Conservation (phyloP, 30 jellyfish, hydroid and myxozoan species). For the Pelagia noctiluca region DNA sequence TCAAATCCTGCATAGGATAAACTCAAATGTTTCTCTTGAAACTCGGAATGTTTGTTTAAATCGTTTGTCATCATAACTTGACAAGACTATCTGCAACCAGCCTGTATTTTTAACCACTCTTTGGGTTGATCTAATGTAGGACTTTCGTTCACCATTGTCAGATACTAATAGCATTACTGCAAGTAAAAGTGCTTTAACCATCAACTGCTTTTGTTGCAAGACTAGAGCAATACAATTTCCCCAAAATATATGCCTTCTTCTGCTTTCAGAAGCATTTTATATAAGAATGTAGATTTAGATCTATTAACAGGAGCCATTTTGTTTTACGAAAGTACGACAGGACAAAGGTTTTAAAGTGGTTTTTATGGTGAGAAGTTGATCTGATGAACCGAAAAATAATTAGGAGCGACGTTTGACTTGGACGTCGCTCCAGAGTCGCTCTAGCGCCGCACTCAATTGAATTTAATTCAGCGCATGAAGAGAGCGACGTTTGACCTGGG, state of each 20-base stretch:
- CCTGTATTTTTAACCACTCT: background rate
- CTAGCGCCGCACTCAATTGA: no score
- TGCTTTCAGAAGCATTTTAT: background rate
- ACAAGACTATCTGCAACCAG: conserved; percentile 1
- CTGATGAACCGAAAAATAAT: background rate
- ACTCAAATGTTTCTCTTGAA: no score
- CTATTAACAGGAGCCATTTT: conserved; percentile 8
- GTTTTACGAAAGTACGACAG: background rate
- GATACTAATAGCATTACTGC: conserved; percentile 1
- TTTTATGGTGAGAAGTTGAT: no score
- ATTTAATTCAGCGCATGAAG: no score
- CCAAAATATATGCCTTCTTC: conserved; percentile 1
- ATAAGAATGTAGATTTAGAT: background rate
- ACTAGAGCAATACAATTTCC: background rate
- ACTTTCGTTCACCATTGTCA: conserved; percentile 4
- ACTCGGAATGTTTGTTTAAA: no score
- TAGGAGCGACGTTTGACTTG: conserved; percentile 12
- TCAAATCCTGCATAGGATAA: no score
- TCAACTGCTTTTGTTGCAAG: conserved; percentile 13
- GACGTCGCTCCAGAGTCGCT: no score
- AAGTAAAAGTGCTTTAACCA: background rate
- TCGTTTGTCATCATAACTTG: conserved; percentile 4
- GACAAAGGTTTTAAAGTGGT: no score
- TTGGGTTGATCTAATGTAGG: background rate
- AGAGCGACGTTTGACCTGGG: no score